A percentile compares a stretch with the other conserved stretches of the same genome.
Conservation (phyloP, 2,113 vertebrate genomes). For the Embiotoca jacksoni region DNA sequence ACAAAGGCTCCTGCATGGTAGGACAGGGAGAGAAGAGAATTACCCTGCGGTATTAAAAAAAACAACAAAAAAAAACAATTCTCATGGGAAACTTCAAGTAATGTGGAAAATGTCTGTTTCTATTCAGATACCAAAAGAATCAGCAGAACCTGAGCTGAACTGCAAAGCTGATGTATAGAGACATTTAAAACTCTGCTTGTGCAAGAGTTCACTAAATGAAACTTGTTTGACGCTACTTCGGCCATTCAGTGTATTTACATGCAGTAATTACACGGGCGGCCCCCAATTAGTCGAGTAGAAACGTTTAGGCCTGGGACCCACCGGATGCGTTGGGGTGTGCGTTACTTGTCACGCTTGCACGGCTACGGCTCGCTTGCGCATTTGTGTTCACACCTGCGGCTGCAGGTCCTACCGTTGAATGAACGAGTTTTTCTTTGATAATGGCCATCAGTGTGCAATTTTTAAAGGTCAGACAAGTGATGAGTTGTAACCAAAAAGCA, state of each 20-base stretch:
- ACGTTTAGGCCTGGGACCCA: too few relatives aligned
- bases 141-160: conserved; percentile 8
- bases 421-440: too few relatives aligned
- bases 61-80: conserved; percentile 1
- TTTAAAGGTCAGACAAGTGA: too few relatives aligned
- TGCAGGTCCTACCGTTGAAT: too few relatives aligned
- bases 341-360: too few relatives aligned
- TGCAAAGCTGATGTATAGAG: neutral
- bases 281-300: too few relatives aligned
- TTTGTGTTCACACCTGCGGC: too few relatives aligned
- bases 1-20: neutral
- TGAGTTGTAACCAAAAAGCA: too few relatives aligned
- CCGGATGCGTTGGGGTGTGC: too few relatives aligned
- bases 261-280: neutral
- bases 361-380: too few relatives aligned
- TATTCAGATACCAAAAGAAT: conserved; percentile 20
- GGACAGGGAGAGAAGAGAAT: neutral
- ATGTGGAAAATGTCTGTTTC: conserved; percentile 22
- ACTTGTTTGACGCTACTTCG: neutral
- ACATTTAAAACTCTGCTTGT: neutral
- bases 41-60: conserved; percentile 8
- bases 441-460: too few relatives aligned
- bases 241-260: neutral
- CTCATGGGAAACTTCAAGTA: conserved; percentile 19
- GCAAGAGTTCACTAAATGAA: conserved; percentile 1